phyloP scores from a whole-genome alignment of 2,888 invertebrate species.

The Trichopoda pennipes region DNA sequence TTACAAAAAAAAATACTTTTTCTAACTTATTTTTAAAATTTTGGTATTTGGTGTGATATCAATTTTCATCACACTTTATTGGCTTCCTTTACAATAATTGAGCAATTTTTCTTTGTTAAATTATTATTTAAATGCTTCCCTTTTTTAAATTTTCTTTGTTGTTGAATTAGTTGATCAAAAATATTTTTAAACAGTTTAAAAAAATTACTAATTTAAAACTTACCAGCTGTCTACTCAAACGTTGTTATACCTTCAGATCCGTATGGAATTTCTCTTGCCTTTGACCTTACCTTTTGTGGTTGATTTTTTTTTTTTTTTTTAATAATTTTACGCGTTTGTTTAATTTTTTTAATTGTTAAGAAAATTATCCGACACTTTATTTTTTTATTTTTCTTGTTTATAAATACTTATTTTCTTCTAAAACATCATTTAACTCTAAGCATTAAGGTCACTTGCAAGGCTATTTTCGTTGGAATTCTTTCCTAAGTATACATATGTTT shows the following conservation, averaged over 20 bases:
- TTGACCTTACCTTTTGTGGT: constrained; percentile 78
- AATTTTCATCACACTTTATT: constrained; percentile 43
- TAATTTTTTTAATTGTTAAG: constrained; percentile 56
- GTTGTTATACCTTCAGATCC: constrained; percentile 80
- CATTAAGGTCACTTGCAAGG: neutral
- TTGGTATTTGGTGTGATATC: constrained; percentile 50
- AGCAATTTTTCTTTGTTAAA: constrained; percentile 70
- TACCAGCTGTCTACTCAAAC: constrained; percentile 79
- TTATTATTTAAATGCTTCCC: constrained; percentile 17
- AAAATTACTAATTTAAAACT: constrained; percentile 73
- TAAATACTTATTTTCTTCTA: constrained; percentile 16
- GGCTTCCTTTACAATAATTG: constrained; percentile 63
- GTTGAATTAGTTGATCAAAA: constrained; percentile 70
- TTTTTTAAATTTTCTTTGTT: constrained; percentile 66
- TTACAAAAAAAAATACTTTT: neutral
- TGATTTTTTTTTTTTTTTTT: constrained; percentile 15
- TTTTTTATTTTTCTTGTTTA: constrained; percentile 6
- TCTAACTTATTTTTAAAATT: constrained; percentile 51
- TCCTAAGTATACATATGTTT: constrained; percentile 1
- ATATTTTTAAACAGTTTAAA: constrained; percentile 51
- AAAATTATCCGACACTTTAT: constrained; percentile 70
- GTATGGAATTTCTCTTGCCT: constrained; percentile 74
- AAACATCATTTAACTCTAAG: constrained; percentile 42
- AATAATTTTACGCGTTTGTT: constrained; percentile 44
- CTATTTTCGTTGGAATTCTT: neutral